These are phyloP conservation scores for Hoplias malabaricus DNA, from an alignment of 2,113 vertebrate species.

Conservation along the genomic window DNA sequence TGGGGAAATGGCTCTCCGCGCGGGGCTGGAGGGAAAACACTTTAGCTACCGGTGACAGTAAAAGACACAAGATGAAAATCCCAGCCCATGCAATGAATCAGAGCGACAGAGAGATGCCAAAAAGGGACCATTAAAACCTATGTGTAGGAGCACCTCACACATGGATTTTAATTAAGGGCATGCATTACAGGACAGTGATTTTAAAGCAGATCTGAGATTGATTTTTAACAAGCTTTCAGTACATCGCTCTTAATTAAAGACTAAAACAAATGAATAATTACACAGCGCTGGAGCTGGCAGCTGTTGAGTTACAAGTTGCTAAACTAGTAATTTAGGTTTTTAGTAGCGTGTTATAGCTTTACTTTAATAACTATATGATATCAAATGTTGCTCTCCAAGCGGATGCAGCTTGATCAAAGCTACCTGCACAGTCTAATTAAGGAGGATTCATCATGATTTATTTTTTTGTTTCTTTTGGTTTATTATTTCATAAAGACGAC, in stretches of 20 bases:
- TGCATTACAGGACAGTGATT: conserved; percentile 3
- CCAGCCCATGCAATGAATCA: neutral
- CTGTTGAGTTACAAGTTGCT: neutral
- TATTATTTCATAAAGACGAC: neutral
- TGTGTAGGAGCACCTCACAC: neutral
- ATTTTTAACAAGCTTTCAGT: neutral
- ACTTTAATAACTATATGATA: too few relatives aligned
- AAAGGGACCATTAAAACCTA: neutral
- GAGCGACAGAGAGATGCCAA: too few relatives aligned
- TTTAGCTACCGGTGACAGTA: conserved; percentile 24
- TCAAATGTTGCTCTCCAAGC: too few relatives aligned
- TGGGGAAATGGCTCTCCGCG: conserved; percentile 3
- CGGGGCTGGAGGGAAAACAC: conserved; percentile 14
- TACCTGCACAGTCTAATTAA: too few relatives aligned
- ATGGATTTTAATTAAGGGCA: neutral
- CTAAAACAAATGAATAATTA: neutral
- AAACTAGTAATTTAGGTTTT: neutral
- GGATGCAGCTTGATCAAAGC: too few relatives aligned
- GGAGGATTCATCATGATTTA: too few relatives aligned
- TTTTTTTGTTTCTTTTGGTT: neutral
- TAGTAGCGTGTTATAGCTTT: neutral
- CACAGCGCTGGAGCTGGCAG: neutral
- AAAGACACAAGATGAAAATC: conserved; percentile 29
- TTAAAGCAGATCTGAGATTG: neutral
- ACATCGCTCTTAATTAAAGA: neutral